Evolutionary conservation across 1,140 invertebrate genomes (phyloP), one percentile per base, ranked within the genome.

Genomic region (Drosophila willistoni): DNA sequence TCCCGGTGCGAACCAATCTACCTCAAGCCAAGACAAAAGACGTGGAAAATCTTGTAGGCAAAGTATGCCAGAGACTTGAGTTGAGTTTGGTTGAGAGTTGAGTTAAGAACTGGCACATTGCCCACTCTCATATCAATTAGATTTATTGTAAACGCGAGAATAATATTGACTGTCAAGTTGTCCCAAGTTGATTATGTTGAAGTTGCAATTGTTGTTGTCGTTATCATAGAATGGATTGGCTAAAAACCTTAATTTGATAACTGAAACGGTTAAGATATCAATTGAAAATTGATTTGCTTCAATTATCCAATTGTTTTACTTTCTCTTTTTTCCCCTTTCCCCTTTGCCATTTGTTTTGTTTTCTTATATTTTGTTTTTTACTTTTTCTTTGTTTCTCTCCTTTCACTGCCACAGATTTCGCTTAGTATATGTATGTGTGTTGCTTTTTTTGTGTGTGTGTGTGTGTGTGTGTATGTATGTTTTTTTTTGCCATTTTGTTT

Each of bases 91-190:
- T 39, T 39, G 25, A 17, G 25, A 34, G n/a, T 39, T 34, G 10
- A 36, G 12, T 13, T 39, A 5, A 39, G 36, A 9, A 36, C 12
- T 39, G 36, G 36, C 29, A 34, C 14, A 36, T 59, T 59, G 56
- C 29, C 56, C 34, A 36, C 34, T 3, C 14, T 34, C 29, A 59
- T 36, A 59, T 59, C 72, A 71, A 66, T 41, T 41, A 71, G 72
- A 70, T 64, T 74, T 71, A 74, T 71, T 13, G 39, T 41, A 61
- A 61, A 61, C 39, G 19, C 34, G 59, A 61, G 36, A 61, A 61
- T 41, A 61, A 61, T 61, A 14, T 62, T 25, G 22, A 25, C 22
- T 25, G 34, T 39, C 59, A 61, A 70, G 36, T 42, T 51, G 47
- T 2, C 42, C 14, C 14, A 17, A 19, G 17, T 3, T 10, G 19